Percentiles rank a stretch among this genome's conserved stretches.
Conservation (phyloP, 2,113 vertebrate genomes). For the Corythornis madagascariensis region DNA sequence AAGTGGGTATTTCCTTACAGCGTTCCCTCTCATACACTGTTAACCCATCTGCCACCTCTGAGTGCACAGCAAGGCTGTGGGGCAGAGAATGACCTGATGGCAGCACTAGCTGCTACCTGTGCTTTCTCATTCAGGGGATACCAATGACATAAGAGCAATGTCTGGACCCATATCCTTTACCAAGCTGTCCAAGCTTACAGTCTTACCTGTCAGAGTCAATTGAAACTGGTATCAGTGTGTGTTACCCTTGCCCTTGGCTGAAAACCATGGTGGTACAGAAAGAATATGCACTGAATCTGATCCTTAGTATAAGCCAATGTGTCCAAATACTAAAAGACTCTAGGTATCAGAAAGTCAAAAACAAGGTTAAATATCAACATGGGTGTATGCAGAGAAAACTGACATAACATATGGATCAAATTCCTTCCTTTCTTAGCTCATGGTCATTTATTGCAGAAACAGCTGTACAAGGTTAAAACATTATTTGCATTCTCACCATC, state of each 20-base stretch:
- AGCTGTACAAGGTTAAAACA: not conserved
- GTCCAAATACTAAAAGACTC: not conserved
- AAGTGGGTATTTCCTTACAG: not conserved
- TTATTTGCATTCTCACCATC: not conserved
- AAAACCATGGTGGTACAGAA: not conserved
- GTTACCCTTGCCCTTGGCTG: not conserved
- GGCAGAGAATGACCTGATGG: not conserved
- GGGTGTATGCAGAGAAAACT: fast-evolving
- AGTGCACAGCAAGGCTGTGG: not conserved
- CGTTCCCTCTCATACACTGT: not conserved
- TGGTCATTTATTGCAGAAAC: not conserved
- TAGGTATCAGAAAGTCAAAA: not conserved
- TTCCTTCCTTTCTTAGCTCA: not conserved
- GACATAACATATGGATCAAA: not conserved
- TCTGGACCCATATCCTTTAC: not conserved
- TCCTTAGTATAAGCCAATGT: not conserved
- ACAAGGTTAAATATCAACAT: not conserved
- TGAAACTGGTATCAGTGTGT: not conserved
- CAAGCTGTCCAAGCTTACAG: not conserved
- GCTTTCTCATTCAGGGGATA: not conserved
- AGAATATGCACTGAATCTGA: not conserved
- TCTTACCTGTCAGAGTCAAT: not conserved
- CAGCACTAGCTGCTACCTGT: not conserved
- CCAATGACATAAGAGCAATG: not conserved
- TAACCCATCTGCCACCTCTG: not conserved